These are phyloP conservation scores for Parelbella ahira DNA, from an alignment of 2,888 invertebrate species.

Conservation along the genomic window DNA sequence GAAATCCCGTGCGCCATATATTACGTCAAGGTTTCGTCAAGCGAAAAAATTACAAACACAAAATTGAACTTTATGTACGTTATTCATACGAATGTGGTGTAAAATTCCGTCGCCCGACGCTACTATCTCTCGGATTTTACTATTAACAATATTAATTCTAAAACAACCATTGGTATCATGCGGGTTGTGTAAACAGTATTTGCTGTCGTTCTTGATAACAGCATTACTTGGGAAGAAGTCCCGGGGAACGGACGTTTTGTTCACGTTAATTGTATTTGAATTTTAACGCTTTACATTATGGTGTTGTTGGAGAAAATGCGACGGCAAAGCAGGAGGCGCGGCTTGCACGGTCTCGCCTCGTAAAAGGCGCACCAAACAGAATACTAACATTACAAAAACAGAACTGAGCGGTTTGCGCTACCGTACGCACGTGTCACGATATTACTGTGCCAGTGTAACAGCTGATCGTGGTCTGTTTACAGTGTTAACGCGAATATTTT, in stretches of 20 bases:
- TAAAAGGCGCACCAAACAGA: conserved; percentile 18
- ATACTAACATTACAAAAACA: conserved; percentile 12
- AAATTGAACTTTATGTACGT: conserved; percentile 13
- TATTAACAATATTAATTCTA: conserved; percentile 14
- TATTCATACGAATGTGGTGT: conserved; percentile 25
- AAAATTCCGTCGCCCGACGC: conserved; percentile 45
- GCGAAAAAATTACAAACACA: conserved; percentile 1
- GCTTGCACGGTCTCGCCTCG: conserved; percentile 52
- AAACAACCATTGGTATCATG: conserved; percentile 27
- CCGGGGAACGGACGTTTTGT: conserved; percentile 47
- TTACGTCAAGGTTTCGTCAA: conserved; percentile 15
- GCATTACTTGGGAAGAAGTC: conserved; percentile 48
- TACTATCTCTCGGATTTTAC: conserved; percentile 31
- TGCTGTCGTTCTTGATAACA: conserved; percentile 27
- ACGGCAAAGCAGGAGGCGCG: conserved; percentile 58
- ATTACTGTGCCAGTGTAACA: conserved; percentile 22
- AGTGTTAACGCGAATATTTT: conserved; percentile 16
- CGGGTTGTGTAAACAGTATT: conserved; percentile 39
- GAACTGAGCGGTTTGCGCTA: conserved; percentile 32
- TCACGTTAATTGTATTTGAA: conserved; percentile 25
- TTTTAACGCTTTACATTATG: conserved; percentile 8
- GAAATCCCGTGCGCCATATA: conserved; percentile 19
- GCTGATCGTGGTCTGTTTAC: conserved; percentile 25
- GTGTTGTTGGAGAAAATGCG: conserved; percentile 55
- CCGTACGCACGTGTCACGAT: conserved; percentile 26